phyloP scores from a whole-genome alignment of 2,888 invertebrate genomes.

The Synanthedon formicaeformis region DNA sequence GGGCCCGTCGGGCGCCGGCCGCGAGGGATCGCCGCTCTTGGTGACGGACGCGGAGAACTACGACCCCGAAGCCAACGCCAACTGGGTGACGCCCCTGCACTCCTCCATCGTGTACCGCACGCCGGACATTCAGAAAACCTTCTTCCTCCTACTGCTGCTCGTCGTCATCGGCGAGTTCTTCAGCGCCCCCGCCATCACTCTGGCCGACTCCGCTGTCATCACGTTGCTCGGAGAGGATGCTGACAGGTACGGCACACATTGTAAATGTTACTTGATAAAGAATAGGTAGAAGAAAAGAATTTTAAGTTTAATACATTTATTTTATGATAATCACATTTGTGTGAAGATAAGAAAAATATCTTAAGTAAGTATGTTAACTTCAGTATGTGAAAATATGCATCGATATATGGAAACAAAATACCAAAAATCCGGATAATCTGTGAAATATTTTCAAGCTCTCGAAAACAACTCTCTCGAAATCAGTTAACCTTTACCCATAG shows the following conservation, averaged over 20 bases:
- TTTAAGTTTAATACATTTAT: no score
- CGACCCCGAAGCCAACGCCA: constrained; percentile 74
- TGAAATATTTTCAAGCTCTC: no score
- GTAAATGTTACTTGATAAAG: not conserved
- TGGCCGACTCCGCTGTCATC: constrained; percentile 93
- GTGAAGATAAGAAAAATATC: no score
- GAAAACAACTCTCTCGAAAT: no score
- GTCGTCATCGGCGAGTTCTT: constrained; percentile 98
- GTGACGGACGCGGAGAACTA: constrained; percentile 84
- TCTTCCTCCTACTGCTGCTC: constrained; percentile 91
- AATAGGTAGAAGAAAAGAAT: not conserved
- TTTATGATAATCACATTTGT: no score
- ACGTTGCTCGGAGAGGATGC: constrained; percentile 90
- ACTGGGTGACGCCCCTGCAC: constrained; percentile 91
- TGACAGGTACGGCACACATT: constrained; percentile 62
- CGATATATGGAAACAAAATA: no score
- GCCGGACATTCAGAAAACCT: constrained; percentile 93
- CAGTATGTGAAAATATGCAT: no score
- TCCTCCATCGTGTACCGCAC: constrained; percentile 93
- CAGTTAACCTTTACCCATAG: no score
- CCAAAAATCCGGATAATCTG: no score
- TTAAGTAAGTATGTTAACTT: no score
- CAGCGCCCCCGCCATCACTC: constrained; percentile 93
- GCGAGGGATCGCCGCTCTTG: constrained; percentile 75
- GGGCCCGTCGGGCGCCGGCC: constrained; percentile 38